These are phyloP conservation scores for Brachionus calyciflorus DNA, from an alignment of 1,140 invertebrate genomes.

Conservation along the genomic window DNA sequence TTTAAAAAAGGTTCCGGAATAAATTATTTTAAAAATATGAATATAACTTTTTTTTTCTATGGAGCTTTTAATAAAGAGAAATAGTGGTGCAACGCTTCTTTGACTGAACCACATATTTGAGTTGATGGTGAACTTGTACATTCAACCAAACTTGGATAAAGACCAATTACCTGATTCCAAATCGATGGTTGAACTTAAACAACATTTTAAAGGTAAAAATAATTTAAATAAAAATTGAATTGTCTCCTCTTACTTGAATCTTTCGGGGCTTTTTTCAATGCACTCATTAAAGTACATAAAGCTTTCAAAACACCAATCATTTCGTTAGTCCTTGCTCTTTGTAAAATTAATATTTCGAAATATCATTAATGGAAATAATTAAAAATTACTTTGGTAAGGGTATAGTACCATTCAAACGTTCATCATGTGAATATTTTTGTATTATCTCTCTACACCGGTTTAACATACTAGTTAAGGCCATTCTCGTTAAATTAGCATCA, in stretches of 20 bases:
- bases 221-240: slow-evolving; percentile 4
- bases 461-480: slow-evolving; percentile 84
- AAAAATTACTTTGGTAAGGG: slow-evolving; percentile 75
- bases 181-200: slow-evolving; percentile 75
- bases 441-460: slow-evolving; percentile 84
- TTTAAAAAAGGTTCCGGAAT: no score
- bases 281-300: slow-evolving; percentile 82
- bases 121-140: slow-evolving; percentile 74
- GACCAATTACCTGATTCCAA: slow-evolving; percentile 83
- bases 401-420: slow-evolving; percentile 81
- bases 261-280: slow-evolving; percentile 82
- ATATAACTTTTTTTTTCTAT: no score
- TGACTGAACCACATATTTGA: slow-evolving; percentile 17
- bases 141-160: slow-evolving; percentile 85
- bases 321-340: slow-evolving; percentile 84
- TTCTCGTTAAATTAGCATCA: slow-evolving; percentile 69
- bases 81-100: slow-evolving; percentile 36
- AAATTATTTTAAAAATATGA: no score
- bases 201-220: no score
- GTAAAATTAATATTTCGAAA: slow-evolving; percentile 52
- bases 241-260: slow-evolving; percentile 68
- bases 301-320: slow-evolving; percentile 95
- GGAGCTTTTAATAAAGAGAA: slow-evolving; percentile 15
- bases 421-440: slow-evolving; percentile 79
- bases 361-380: not conserved